These are phyloP conservation scores for Pyxicephalus adspersus DNA, from an alignment of 2,113 vertebrate species.

Conservation along the genomic window DNA sequence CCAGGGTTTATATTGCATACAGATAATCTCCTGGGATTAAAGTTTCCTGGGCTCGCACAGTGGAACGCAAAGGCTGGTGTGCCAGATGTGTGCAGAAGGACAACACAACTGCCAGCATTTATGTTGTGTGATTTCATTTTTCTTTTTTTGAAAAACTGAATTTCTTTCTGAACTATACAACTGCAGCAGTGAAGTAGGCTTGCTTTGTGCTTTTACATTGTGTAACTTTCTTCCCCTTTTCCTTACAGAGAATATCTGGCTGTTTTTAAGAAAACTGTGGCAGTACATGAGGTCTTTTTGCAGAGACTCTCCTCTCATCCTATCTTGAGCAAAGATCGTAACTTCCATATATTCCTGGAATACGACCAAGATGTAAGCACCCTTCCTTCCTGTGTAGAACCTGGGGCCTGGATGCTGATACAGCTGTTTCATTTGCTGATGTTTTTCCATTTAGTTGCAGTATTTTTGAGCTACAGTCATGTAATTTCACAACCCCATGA, in stretches of 20 bases:
- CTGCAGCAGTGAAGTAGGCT: neutral
- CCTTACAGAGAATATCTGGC: conserved; percentile 84
- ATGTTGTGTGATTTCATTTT: neutral
- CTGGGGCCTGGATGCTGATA: conserved; percentile 32
- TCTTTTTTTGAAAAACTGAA: neutral
- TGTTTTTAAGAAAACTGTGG: conserved; percentile 98
- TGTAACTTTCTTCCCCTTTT: neutral
- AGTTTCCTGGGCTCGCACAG: neutral
- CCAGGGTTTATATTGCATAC: neutral
- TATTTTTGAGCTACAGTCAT: neutral
- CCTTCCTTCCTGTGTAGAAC: conserved; percentile 42
- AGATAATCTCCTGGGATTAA: neutral
- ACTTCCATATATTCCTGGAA: conserved; percentile 96
- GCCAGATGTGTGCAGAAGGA: neutral
- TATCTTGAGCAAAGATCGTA: conserved; percentile 89
- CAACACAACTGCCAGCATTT: neutral
- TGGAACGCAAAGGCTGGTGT: neutral
- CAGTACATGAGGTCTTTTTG: conserved; percentile 94
- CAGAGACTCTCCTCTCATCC: conserved; percentile 91
- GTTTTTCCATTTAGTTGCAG: neutral
- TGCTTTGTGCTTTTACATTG: neutral
- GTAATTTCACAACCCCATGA: no score
- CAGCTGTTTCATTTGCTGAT: conserved; percentile 12
- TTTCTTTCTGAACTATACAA: neutral
- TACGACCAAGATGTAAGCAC: conserved; percentile 95